A percentile compares a stretch with the other conserved stretches of the same genome.
These are phyloP conservation scores for Valencia hispanica DNA, from an alignment of 2,797 vertebrate species.

Conservation along the genomic window DNA sequence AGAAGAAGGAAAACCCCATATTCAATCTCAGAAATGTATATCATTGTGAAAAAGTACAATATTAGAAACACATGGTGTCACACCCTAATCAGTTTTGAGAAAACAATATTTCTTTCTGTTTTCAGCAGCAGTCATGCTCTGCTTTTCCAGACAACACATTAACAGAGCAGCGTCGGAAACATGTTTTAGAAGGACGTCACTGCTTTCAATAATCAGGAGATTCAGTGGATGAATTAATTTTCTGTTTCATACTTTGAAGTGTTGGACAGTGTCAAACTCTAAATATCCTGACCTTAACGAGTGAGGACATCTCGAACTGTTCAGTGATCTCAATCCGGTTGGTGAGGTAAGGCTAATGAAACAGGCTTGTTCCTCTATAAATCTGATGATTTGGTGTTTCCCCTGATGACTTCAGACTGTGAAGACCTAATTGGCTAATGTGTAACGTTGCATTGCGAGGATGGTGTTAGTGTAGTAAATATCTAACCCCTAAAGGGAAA, in stretches of 20 bases:
- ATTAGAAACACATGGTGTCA: too few relatives aligned
- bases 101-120: background rate
- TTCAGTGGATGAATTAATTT: background rate
- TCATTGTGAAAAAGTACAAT: too few relatives aligned
- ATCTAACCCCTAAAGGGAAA: background rate
- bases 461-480: background rate
- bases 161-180: background rate
- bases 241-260: background rate
- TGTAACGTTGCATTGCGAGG: background rate
- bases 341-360: background rate
- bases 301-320: background rate
- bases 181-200: background rate
- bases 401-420: conserved; percentile 2
- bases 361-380: conserved; percentile 14
- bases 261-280: background rate
- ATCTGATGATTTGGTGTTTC: conserved; percentile 6
- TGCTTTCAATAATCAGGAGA: background rate
- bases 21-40: too few relatives aligned
- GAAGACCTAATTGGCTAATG: background rate
- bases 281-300: background rate
- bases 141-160: background rate
- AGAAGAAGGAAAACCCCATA: too few relatives aligned
- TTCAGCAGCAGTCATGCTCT: background rate
- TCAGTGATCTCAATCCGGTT: conserved; percentile 18
- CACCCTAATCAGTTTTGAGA: too few relatives aligned